Evolutionary conservation across 2,113 vertebrate genomes (phyloP).

Genomic region (Climacteris rufus): DNA sequence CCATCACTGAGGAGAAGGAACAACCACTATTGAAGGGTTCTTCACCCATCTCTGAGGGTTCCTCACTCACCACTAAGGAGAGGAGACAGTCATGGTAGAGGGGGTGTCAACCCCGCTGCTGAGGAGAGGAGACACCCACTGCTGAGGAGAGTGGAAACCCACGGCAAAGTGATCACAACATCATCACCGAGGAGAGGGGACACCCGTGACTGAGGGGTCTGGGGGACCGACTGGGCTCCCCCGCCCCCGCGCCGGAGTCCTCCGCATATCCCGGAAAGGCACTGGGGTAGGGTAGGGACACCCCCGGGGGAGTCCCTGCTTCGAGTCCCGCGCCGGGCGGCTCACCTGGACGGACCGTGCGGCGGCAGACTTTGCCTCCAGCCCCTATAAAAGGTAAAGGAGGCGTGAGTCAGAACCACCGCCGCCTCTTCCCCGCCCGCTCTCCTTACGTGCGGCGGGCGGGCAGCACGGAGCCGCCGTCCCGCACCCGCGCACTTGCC

Average conservation of each 20-base stretch:
- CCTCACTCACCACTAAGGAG: neutral
- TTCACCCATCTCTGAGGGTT: no score
- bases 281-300: no score
- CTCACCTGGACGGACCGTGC: neutral
- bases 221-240: neutral
- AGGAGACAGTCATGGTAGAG: neutral
- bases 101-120: neutral
- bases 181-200: neutral
- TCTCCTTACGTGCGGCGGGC: conserved; percentile 37
- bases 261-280: accelerated
- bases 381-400: conserved; percentile 60
- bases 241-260: neutral
- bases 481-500: conserved; percentile 22
- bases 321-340: neutral
- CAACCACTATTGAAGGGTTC: accelerated
- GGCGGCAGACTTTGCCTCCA: conserved; percentile 44
- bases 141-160: no score
- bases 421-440: conserved; percentile 31
- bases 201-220: no score
- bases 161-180: neutral
- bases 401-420: conserved; percentile 52
- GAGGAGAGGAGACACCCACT: neutral
- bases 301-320: accelerated
- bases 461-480: neutral
- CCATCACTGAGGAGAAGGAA: no score